These are phyloP conservation scores for Aleiodes testaceus DNA, from an alignment of 2,888 invertebrate species.

Conservation along the genomic window DNA sequence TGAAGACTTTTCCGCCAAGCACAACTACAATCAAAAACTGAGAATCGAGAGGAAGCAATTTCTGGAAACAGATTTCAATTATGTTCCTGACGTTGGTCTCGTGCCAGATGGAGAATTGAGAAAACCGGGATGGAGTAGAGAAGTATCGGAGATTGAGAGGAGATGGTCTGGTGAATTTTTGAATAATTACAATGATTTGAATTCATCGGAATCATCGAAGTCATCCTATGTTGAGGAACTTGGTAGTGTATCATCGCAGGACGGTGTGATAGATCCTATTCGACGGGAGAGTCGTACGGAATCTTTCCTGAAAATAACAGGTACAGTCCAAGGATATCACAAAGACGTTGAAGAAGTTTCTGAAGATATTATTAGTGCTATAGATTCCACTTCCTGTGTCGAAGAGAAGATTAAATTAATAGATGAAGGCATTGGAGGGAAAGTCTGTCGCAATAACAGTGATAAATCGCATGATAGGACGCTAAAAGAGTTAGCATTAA, in stretches of 20 bases:
- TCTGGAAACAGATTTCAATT: constrained; percentile 55
- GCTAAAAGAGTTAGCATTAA: constrained; percentile 43
- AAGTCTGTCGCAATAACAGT: constrained; percentile 48
- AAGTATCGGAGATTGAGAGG: constrained; percentile 65
- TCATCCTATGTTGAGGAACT: constrained; percentile 67
- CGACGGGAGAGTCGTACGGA: background rate
- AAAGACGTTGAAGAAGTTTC: constrained; percentile 48
- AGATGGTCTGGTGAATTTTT: constrained; percentile 68
- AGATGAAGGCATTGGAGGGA: constrained; percentile 56
- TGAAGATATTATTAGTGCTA: constrained; percentile 60
- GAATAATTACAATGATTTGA: constrained; percentile 56
- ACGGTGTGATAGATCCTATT: constrained; percentile 54
- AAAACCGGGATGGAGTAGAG: constrained; percentile 60
- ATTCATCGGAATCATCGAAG: constrained; percentile 66
- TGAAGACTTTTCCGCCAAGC: constrained; percentile 60
- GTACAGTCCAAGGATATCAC: constrained; percentile 23
- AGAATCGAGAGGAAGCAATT: constrained; percentile 60
- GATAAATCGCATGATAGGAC: constrained; percentile 47
- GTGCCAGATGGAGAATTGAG: constrained; percentile 16
- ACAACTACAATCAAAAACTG: constrained; percentile 59
- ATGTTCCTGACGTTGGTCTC: constrained; percentile 53
- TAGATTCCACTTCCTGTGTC: constrained; percentile 64
- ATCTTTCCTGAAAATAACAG: constrained; percentile 26
- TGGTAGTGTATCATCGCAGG: constrained; percentile 64
- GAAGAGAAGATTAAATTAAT: constrained; percentile 62